Evolutionary conservation across 2,797 vertebrate genomes (phyloP).

Genomic region (Centropyge bicolor): DNA sequence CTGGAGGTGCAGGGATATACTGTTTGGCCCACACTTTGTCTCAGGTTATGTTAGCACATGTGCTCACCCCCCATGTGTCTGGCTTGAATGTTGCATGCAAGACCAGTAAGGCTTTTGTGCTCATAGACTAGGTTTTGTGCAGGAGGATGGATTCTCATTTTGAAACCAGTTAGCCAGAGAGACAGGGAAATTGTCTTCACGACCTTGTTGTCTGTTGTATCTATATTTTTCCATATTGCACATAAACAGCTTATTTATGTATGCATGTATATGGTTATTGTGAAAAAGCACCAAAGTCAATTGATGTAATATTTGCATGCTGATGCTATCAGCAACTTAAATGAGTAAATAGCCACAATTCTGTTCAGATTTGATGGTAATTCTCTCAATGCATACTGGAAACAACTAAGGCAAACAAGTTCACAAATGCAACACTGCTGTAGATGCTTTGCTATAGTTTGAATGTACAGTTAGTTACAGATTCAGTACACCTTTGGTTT

Average conservation of each 20-base stretch:
- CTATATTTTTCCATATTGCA: slow-evolving; percentile 1
- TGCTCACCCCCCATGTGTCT: slow-evolving; percentile 54
- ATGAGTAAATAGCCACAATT: slow-evolving; percentile 10
- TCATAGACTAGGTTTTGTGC: slow-evolving; percentile 39
- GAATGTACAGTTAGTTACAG: not conserved
- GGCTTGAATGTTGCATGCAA: slow-evolving; percentile 44
- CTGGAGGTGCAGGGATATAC: slow-evolving; percentile 62
- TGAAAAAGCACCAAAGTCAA: not conserved
- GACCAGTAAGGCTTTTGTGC: slow-evolving; percentile 38
- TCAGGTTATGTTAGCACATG: slow-evolving; percentile 67
- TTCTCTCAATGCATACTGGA: not conserved
- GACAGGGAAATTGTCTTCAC: slow-evolving; percentile 2
- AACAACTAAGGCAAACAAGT: not conserved
- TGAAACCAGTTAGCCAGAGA: slow-evolving; percentile 18
- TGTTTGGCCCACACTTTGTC: slow-evolving; percentile 71
- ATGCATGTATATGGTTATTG: slow-evolving; percentile 1
- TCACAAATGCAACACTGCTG: not conserved
- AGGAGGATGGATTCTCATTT: slow-evolving; percentile 36
- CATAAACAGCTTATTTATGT: not conserved
- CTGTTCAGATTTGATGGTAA: not conserved
- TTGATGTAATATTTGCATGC: not conserved
- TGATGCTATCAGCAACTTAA: not conserved
- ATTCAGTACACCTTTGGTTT: not conserved
- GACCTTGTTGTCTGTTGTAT: not conserved
- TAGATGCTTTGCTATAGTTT: slow-evolving; percentile 3